A percentile compares a stretch with the other conserved stretches of the same genome.
Evolutionary conservation across 1,140 invertebrate genomes (phyloP).

Genomic region (Dolichoris vasculosae): DNA sequence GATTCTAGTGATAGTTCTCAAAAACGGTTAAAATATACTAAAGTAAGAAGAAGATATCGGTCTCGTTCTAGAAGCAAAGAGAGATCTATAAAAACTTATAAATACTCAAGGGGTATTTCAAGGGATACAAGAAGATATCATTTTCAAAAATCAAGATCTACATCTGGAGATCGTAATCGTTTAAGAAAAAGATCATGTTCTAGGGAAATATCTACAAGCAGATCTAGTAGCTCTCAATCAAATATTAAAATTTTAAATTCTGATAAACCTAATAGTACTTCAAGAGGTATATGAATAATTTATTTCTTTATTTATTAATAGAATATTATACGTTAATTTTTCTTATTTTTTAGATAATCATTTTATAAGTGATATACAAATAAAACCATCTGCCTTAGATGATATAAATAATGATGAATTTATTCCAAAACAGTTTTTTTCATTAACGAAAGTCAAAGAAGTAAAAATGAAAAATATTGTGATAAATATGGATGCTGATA

Average conservation of each 20-base stretch:
- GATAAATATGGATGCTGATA: conserved; percentile 69
- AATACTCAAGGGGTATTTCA: conserved; percentile 65
- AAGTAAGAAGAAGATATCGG: conserved; percentile 64
- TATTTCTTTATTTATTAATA: neutral
- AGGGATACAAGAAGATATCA: conserved; percentile 65
- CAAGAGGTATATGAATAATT: conserved; percentile 62
- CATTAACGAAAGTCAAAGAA: conserved; percentile 64
- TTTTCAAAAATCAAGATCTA: conserved; percentile 64
- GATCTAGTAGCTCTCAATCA: conserved; percentile 71
- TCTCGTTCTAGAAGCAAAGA: conserved; percentile 68
- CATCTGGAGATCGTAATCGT: conserved; percentile 63
- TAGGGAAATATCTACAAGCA: conserved; percentile 69
- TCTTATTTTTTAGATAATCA: conserved; percentile 65
- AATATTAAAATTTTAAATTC: conserved; percentile 59
- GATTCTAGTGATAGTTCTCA: conserved; percentile 68
- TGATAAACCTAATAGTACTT: conserved; percentile 60
- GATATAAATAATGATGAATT: conserved; percentile 73
- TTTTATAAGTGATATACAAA: conserved; percentile 64
- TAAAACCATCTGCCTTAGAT: conserved; percentile 64
- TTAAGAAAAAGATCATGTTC: conserved; percentile 68
- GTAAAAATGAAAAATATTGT: conserved; percentile 70
- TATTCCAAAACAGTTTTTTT: conserved; percentile 68
- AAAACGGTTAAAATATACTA: conserved; percentile 66
- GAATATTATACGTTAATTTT: conserved; percentile 17
- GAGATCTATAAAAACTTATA: conserved; percentile 63